These are phyloP conservation scores for Zelleria hepariella DNA, from an alignment of 2,888 invertebrate genomes.

Conservation along the genomic window DNA sequence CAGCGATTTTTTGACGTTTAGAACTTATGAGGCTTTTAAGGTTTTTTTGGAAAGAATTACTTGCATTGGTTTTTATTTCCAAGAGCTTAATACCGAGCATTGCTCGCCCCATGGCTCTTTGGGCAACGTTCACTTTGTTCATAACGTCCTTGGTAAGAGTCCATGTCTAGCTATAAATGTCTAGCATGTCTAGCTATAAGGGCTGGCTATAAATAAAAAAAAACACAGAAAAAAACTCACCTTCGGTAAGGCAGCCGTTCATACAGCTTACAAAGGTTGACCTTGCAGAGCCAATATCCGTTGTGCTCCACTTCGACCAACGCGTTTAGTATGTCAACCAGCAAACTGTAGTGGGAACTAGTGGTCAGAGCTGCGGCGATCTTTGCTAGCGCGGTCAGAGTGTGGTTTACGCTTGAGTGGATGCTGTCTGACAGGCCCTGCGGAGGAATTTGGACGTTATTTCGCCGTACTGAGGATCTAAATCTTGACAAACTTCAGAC, in stretches of 20 bases:
- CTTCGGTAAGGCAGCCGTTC: slow-evolving; percentile 53
- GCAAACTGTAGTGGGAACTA: slow-evolving; percentile 71
- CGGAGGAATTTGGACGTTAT: neutral
- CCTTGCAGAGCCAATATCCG: slow-evolving; percentile 89
- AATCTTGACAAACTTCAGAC: too few species aligned
- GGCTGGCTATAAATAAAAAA: neutral
- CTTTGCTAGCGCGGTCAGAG: slow-evolving; percentile 73
- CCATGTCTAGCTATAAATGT: too few species aligned
- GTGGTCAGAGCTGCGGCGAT: slow-evolving; percentile 74
- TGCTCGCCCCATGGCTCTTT: too few species aligned
- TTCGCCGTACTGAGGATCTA: too few species aligned
- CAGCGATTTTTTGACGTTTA: too few species aligned
- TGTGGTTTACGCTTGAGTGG: slow-evolving; percentile 81
- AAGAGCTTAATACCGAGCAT: too few species aligned
- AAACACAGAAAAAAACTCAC: slow-evolving; percentile 32
- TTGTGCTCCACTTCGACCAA: slow-evolving; percentile 77
- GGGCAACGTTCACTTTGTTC: too few species aligned
- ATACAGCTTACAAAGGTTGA: slow-evolving; percentile 61
- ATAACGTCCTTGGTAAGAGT: too few species aligned
- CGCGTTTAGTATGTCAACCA: slow-evolving; percentile 72
- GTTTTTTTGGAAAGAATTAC: too few species aligned
- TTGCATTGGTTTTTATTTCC: too few species aligned
- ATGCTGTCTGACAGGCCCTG: slow-evolving; percentile 82
- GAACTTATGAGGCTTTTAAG: too few species aligned
- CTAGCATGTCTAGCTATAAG: too few species aligned